phyloP scores from a whole-genome alignment of 2,888 invertebrate genomes.

The Aporophyla nigra region DNA sequence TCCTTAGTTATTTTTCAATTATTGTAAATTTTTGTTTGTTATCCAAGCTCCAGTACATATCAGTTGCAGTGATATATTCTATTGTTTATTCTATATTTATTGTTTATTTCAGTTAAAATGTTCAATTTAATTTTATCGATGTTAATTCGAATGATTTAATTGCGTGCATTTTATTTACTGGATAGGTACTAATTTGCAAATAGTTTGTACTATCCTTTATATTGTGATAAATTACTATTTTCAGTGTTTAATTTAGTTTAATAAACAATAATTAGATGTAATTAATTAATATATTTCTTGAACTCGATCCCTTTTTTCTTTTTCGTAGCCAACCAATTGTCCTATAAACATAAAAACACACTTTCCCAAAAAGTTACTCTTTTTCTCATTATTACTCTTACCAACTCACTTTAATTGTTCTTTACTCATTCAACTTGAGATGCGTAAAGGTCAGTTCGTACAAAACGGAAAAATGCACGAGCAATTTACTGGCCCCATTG shows the following conservation, averaged over 20 bases:
- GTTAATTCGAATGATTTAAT: conserved; percentile 47
- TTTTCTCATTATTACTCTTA: not conserved
- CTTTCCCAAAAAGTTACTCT: no score
- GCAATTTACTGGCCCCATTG: no score
- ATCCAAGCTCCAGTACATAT: conserved; percentile 62
- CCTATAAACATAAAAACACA: not conserved
- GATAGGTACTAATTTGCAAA: conserved; percentile 43
- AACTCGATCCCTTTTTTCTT: conserved; percentile 36
- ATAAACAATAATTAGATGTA: conserved; percentile 58
- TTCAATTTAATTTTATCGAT: conserved; percentile 40
- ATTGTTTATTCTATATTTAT: conserved; percentile 43
- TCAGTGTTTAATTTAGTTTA: conserved; percentile 58
- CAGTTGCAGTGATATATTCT: conserved; percentile 56
- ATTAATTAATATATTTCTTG: conserved; percentile 65
- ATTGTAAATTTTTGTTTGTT: conserved; percentile 62
- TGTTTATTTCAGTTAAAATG: conserved; percentile 35
- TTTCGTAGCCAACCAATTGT: not conserved
- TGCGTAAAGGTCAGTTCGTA: not conserved
- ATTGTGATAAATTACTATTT: conserved; percentile 67
- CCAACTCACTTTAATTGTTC: not conserved
- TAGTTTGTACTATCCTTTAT: conserved; percentile 51
- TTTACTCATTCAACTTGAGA: not conserved
- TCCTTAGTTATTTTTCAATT: conserved; percentile 34
- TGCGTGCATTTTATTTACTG: conserved; percentile 47
- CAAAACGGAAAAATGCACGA: no score